Evolutionary conservation across 2,113 vertebrate genomes (phyloP).

Genomic region (Anguilla japonica): DNA sequence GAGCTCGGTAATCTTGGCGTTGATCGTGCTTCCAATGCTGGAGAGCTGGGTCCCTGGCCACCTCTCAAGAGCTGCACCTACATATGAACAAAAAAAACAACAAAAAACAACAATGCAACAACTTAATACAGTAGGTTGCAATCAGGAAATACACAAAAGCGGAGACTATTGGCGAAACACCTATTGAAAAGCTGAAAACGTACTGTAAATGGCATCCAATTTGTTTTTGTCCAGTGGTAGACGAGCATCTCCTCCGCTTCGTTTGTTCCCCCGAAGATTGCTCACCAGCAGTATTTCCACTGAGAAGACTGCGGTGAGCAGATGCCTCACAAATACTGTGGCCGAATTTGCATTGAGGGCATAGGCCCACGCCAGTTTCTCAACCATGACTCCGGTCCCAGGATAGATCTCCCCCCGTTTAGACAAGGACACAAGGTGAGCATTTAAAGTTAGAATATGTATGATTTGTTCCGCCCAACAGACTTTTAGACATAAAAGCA

Average conservation of each 20-base stretch:
- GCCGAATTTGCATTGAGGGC: slow-evolving; percentile 33
- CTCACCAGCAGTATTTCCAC: slow-evolving; percentile 36
- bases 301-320: slow-evolving; percentile 33
- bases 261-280: slow-evolving; percentile 28
- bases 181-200: neutral
- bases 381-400: slow-evolving; percentile 20
- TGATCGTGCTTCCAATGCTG: no score
- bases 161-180: no score
- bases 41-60: no score
- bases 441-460: slow-evolving; percentile 4
- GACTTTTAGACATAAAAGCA: neutral
- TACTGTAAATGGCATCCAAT: slow-evolving; percentile 36
- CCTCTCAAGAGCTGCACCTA: no score
- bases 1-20: no score
- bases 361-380: slow-evolving; percentile 32
- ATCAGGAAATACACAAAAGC: no score
- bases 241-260: slow-evolving; percentile 8
- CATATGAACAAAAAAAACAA: no score
- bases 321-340: slow-evolving; percentile 32
- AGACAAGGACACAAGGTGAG: slow-evolving; percentile 16
- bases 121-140: no score
- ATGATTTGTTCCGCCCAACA: neutral
- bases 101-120: no score
- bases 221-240: slow-evolving; percentile 33
- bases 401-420: slow-evolving; percentile 33